Percentiles rank a stretch among this genome's conserved stretches.
Evolutionary conservation across 1,140 invertebrate species (phyloP).

Genomic region (Venustaconcha ellipsiformis): DNA sequence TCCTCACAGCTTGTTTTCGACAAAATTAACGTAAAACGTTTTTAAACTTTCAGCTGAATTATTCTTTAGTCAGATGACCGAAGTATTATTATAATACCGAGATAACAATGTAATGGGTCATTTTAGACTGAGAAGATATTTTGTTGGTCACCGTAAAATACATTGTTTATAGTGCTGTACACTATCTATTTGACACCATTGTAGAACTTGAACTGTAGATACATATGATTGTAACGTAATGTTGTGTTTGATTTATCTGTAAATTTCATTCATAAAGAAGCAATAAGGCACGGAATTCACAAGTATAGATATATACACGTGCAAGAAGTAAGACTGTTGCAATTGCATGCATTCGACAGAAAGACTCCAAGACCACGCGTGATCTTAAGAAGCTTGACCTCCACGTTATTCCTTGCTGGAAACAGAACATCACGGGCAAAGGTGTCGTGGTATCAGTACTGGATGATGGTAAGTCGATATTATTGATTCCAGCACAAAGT

Average conservation of each 20-base stretch:
- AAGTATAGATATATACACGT: not conserved
- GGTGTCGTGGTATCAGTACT: conserved; percentile 93
- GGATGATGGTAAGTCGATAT: conserved; percentile 79
- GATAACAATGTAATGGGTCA: too few relatives aligned
- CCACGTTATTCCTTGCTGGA: conserved; percentile 94
- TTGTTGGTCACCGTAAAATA: not conserved
- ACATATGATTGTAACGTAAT: too few relatives aligned
- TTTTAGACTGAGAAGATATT: not conserved
- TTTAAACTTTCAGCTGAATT: too few relatives aligned
- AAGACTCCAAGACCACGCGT: conserved; percentile 25
- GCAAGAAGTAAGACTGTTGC: too few relatives aligned
- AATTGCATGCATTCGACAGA: conserved; percentile 29
- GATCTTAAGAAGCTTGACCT: conserved; percentile 84
- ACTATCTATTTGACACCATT: not conserved
- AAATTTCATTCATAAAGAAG: not conserved
- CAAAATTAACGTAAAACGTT: too few relatives aligned
- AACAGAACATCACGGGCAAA: conserved; percentile 94
- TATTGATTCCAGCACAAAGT: not conserved
- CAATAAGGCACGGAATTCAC: not conserved
- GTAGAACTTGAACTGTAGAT: not conserved
- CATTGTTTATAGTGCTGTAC: not conserved
- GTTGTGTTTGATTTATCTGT: too few relatives aligned
- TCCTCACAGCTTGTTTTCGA: too few relatives aligned
- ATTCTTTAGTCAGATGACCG: too few relatives aligned
- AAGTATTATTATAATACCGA: too few relatives aligned